Evolutionary conservation across 2,113 vertebrate species (phyloP).

Genomic region (Todiramphus chloris): DNA sequence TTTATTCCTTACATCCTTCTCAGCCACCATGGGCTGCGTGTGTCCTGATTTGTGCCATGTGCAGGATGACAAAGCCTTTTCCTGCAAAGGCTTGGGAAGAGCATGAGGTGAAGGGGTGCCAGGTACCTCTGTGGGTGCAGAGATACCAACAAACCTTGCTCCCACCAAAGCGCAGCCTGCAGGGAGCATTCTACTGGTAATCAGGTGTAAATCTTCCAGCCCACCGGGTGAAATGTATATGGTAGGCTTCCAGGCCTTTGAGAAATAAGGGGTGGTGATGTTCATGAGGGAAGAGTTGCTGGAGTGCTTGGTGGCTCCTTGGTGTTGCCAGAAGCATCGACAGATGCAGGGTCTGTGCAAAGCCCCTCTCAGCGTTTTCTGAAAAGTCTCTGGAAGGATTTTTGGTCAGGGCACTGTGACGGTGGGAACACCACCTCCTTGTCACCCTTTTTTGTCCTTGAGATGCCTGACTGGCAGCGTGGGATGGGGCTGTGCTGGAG

Average conservation of each 20-base stretch:
- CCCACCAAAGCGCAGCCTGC: accelerated
- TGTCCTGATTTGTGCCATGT: neutral
- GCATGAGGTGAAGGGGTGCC: neutral
- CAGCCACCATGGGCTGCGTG: accelerated
- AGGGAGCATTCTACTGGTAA: neutral
- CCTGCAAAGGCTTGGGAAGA: neutral
- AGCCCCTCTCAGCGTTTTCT: neutral
- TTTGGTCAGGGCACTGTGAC: neutral
- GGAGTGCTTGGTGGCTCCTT: neutral
- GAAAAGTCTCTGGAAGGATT: neutral
- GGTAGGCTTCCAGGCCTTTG: neutral
- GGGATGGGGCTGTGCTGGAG: neutral
- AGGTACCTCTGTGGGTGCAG: neutral
- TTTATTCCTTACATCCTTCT: neutral
- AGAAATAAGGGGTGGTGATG: neutral
- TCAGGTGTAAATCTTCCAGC: neutral
- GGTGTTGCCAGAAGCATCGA: accelerated
- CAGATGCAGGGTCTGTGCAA: neutral
- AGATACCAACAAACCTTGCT: neutral
- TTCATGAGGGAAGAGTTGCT: neutral
- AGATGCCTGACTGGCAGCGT: neutral
- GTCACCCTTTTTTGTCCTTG: accelerated
- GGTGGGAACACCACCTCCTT: neutral
- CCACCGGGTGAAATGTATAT: neutral
- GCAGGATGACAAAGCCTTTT: neutral